Evolutionary conservation across 2,888 invertebrate species (phyloP).

Genomic region (Liopterus haemorrhoidalis): DNA sequence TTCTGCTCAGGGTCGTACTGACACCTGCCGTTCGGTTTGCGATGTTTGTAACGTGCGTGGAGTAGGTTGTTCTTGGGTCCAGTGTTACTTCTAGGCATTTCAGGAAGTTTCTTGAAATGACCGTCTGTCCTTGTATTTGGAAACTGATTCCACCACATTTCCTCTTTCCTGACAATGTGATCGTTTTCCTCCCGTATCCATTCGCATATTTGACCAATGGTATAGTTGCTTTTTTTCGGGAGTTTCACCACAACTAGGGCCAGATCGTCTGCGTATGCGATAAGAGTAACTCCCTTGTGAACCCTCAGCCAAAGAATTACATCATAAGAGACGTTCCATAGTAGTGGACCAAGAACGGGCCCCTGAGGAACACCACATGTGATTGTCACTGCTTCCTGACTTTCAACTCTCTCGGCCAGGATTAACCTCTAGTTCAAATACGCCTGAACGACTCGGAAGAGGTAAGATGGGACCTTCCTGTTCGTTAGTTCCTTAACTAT

Average conservation of each 20-base stretch:
- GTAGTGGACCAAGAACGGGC: conserved; percentile 17
- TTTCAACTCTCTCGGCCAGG: background rate
- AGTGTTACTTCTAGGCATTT: background rate
- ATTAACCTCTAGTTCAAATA: too few relatives aligned
- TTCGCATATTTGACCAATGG: too few relatives aligned
- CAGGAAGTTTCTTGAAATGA: background rate
- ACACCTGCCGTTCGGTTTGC: too few relatives aligned
- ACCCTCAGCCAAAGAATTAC: conserved; percentile 10
- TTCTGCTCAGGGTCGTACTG: too few relatives aligned
- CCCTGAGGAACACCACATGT: conserved; percentile 22
- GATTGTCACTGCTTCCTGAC: background rate
- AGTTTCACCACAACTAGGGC: conserved; percentile 12
- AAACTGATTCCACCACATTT: background rate
- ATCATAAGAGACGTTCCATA: conserved; percentile 22
- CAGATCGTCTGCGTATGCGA: conserved; percentile 24
- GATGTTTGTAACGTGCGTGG: background rate
- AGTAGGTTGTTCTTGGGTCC: background rate
- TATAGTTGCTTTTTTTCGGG: too few relatives aligned
- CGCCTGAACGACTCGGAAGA: too few relatives aligned
- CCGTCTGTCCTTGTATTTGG: background rate
- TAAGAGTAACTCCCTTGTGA: background rate
- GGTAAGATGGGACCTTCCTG: conserved; percentile 10
- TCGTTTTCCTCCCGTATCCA: too few relatives aligned
- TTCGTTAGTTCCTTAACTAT: conserved; percentile 16
- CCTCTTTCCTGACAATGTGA: background rate